Conservation (phyloP, 2,797 vertebrate species). For the Falco novaeseelandiae region DNA sequence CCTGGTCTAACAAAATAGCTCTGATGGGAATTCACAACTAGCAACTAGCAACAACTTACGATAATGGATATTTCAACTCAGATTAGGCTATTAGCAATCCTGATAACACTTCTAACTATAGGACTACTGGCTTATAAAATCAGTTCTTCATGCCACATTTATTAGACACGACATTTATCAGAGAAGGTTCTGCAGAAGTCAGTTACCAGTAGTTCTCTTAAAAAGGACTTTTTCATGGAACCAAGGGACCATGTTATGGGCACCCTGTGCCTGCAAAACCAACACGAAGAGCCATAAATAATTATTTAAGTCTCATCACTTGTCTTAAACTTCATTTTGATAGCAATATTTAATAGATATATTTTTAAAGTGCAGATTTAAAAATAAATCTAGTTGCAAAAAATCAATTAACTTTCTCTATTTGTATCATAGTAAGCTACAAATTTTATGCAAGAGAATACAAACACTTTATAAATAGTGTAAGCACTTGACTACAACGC, state of each 20-base stretch:
- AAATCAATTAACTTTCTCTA: neutral
- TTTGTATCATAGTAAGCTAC: neutral
- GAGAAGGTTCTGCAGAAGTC: neutral
- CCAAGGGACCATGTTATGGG: neutral
- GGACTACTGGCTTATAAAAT: neutral
- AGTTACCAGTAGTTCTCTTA: neutral
- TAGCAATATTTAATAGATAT: neutral
- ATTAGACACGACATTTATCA: neutral
- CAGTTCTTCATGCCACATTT: neutral
- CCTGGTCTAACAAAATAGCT: neutral
- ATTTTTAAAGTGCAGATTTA: neutral
- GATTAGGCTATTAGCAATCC: neutral
- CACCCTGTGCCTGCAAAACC: neutral
- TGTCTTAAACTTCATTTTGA: neutral
- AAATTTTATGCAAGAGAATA: neutral
- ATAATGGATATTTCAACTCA: neutral
- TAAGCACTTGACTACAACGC: neutral
- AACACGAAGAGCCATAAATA: neutral
- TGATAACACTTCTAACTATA: neutral
- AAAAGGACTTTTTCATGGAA: neutral
- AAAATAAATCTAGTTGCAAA: neutral
- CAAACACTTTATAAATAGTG: neutral
- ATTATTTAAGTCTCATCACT: neutral
- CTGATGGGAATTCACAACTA: slow-evolving; percentile 10
- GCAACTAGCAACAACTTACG: neutral